phyloP scores from a whole-genome alignment of 37 sponge, comb jelly and placozoan species.

The Geodia barretti region DNA sequence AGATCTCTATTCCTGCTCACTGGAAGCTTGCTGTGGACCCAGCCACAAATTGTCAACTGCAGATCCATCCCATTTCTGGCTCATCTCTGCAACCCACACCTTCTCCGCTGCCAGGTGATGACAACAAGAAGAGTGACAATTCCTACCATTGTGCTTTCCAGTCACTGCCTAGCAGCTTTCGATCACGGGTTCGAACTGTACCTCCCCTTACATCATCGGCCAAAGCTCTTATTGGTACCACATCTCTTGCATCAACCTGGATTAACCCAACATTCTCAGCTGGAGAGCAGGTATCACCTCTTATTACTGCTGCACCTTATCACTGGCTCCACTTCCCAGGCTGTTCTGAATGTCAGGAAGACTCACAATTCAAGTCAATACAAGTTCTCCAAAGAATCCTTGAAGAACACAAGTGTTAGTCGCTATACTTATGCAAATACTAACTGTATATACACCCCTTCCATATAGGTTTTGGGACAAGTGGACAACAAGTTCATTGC shows the following conservation, averaged over 20 bases:
- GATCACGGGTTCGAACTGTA: too few relatives aligned
- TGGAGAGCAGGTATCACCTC: constrained; percentile 19
- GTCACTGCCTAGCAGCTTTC: too few relatives aligned
- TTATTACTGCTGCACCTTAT: neutral
- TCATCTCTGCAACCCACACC: too few relatives aligned
- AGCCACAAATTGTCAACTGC: neutral
- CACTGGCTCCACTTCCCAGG: neutral
- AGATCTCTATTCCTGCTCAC: neutral
- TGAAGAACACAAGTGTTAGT: constrained; percentile 54
- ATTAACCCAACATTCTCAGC: constrained; percentile 47
- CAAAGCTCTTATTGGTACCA: too few relatives aligned
- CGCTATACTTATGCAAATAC: too few relatives aligned
- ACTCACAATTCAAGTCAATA: constrained; percentile 32
- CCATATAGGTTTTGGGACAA: constrained; percentile 87
- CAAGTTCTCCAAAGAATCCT: constrained; percentile 76
- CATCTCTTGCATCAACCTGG: constrained; percentile 26
- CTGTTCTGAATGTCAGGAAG: neutral
- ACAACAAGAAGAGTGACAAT: too few relatives aligned
- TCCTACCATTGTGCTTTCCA: too few relatives aligned
- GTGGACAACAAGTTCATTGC: constrained; percentile 96
- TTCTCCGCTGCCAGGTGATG: too few relatives aligned
- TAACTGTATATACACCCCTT: too few relatives aligned
- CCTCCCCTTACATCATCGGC: too few relatives aligned
- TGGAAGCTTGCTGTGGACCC: neutral
- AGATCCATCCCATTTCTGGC: neutral